Evolutionary conservation across 2,113 vertebrate genomes (phyloP).

Genomic region (Zosterops pallidus): DNA sequence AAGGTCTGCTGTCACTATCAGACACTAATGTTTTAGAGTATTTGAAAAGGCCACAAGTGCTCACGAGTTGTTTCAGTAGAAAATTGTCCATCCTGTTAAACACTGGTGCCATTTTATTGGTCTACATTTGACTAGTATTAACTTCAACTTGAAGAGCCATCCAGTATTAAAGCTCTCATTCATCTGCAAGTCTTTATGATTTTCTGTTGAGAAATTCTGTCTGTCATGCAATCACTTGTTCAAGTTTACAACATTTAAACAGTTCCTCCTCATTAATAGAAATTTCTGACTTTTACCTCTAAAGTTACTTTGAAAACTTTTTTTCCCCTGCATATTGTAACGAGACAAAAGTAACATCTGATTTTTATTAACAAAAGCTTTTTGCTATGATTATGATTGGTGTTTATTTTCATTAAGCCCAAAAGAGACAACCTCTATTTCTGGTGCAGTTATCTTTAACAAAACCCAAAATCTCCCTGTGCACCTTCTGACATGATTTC

Average conservation of each 20-base stretch:
- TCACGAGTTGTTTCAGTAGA: rapidly evolving
- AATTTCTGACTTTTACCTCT: not conserved
- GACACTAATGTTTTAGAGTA: not conserved
- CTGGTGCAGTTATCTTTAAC: not conserved
- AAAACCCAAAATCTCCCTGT: not conserved
- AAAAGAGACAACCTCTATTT: not conserved
- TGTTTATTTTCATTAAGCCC: not conserved
- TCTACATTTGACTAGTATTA: not conserved
- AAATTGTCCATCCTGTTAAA: not conserved
- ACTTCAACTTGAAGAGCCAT: not conserved
- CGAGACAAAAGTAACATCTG: not conserved
- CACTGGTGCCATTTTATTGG: not conserved
- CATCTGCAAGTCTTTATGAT: not conserved
- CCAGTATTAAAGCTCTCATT: not conserved
- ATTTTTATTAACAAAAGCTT: not conserved
- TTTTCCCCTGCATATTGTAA: not conserved
- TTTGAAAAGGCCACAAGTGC: not conserved
- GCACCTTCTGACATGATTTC: not conserved
- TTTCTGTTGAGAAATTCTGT: not conserved
- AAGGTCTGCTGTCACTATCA: not conserved
- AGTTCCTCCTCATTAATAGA: not conserved
- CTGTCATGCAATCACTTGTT: not conserved
- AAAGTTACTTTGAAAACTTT: not conserved
- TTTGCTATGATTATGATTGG: not conserved
- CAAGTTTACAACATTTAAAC: not conserved